Percentiles rank a stretch among this genome's conserved stretches.
Evolutionary conservation across 2,797 vertebrate species (phyloP).

Genomic region (Tympanoctomys barrerae): DNA sequence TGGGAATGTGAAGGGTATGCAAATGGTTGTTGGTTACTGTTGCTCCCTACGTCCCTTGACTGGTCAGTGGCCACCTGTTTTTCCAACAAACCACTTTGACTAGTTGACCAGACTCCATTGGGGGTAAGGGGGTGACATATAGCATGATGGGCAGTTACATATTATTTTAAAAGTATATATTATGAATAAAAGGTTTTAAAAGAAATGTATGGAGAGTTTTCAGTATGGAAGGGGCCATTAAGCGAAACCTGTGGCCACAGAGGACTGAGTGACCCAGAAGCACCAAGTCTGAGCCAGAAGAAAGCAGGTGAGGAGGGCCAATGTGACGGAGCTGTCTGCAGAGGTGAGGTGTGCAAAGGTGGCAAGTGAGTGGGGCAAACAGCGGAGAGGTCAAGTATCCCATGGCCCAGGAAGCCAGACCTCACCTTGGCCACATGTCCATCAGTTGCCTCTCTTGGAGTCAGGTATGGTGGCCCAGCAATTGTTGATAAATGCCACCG

Average conservation of each 20-base stretch:
- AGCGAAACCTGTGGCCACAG: conserved; percentile 5
- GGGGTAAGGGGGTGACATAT: conserved; percentile 43
- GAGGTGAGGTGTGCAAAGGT: not conserved
- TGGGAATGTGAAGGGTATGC: conserved; percentile 86
- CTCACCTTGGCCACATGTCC: not conserved
- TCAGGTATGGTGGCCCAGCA: not conserved
- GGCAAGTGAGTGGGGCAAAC: no score
- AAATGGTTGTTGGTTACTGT: conserved; percentile 82
- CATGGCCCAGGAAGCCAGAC: not conserved
- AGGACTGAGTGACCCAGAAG: not conserved
- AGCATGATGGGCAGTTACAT: conserved; percentile 82
- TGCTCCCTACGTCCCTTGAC: conserved; percentile 54
- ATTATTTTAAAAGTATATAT: conserved; percentile 88
- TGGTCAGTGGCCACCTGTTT: conserved; percentile 13
- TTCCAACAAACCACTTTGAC: conserved; percentile 62
- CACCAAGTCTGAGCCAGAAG: not conserved
- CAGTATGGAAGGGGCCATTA: conserved; percentile 71
- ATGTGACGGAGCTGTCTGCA: not conserved
- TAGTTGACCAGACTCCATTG: conserved; percentile 69
- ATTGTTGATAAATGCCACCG: not conserved
- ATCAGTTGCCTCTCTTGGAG: not conserved
- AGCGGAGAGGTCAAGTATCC: rapidly evolving
- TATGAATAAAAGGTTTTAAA: conserved; percentile 90
- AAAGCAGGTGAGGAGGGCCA: not conserved
- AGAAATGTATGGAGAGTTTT: conserved; percentile 84